phyloP scores from a whole-genome alignment of 2,888 invertebrate species.

The Nipponacmea schrenckii region DNA sequence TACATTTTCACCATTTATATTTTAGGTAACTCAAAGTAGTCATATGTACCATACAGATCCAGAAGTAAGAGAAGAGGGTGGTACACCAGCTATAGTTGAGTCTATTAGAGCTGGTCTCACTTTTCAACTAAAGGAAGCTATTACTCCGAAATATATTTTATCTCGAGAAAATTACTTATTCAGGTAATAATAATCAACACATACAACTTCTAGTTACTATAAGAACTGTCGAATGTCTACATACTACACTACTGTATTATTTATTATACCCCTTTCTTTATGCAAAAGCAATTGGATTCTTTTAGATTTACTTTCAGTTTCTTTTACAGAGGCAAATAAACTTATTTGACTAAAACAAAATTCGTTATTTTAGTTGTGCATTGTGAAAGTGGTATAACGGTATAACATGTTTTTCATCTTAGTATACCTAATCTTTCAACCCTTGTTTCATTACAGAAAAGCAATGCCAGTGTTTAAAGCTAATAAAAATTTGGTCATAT shows the following conservation, averaged over 20 bases:
- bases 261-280: too few species aligned
- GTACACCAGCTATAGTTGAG: slow-evolving; percentile 54
- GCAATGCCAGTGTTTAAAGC: slow-evolving; percentile 72
- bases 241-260: too few species aligned
- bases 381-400: too few species aligned
- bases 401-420: background rate
- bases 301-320: too few species aligned
- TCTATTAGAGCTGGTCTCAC: slow-evolving; percentile 54
- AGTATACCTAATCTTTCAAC: background rate
- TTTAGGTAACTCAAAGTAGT: slow-evolving; percentile 39
- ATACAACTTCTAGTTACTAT: background rate
- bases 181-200: background rate
- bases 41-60: slow-evolving; percentile 43
- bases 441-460: slow-evolving; percentile 24
- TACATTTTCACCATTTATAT: too few species aligned
- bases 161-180: background rate
- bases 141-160: background rate
- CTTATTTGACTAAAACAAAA: too few species aligned
- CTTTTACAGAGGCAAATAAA: too few species aligned
- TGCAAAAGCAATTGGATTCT: too few species aligned
- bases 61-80: slow-evolving; percentile 54
- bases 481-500: slow-evolving; percentile 73
- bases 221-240: too few species aligned
- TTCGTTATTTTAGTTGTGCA: too few species aligned
- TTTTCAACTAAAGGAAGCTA: slow-evolving; percentile 42